Evolutionary conservation across 2,113 vertebrate genomes (phyloP), one percentile per base, ranked within the genome.

Genomic region (Suricata suricatta): DNA sequence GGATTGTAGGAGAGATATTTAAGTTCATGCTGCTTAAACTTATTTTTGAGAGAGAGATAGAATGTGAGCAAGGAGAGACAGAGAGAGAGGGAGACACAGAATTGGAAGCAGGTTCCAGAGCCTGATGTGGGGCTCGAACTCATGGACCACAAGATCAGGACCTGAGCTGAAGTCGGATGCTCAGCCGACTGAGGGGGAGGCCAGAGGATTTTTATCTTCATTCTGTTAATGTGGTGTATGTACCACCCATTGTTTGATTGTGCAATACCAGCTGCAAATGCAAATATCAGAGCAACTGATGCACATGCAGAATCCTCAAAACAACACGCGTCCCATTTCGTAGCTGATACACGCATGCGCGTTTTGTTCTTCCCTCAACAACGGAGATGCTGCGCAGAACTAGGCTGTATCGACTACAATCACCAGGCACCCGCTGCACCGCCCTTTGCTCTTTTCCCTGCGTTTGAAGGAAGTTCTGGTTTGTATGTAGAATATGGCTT

Each of bases 311-410:
- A 11, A 13, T 35, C n/a, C 19, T 16, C 6, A 2, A 47, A 13
- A 23, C 33, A 10, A 11, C 14, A 11, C 5, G 3, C 0, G 14
- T 33, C 25, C 0, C 1, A 1, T 7, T 19, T 33, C 1, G 1
- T 17, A 41, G 52, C 64, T 35, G 1, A 0, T 2, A 2, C 1
- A 0, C 9, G 11, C 17, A 0, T 6, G 0, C 4, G 64, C 8
- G 2, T n/a, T 80, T 57, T 33, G 11, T 35, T 79, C 29, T 82
- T 12, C 5, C 35, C 16, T 12, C 21, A 15, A 1, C 31, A 2
- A 1, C 27, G 27, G 57, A 19, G 38, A 21, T 0, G 27, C 23
- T 1, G 4, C 25, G 0, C 35, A 17, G 54, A 19, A 31, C 5
- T 0, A 12, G 2, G 35, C 68, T 3, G 16, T 3, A 12, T 29